phyloP scores from a whole-genome alignment of 2,797 vertebrate genomes.

The Amblyopsis hoosieri region DNA sequence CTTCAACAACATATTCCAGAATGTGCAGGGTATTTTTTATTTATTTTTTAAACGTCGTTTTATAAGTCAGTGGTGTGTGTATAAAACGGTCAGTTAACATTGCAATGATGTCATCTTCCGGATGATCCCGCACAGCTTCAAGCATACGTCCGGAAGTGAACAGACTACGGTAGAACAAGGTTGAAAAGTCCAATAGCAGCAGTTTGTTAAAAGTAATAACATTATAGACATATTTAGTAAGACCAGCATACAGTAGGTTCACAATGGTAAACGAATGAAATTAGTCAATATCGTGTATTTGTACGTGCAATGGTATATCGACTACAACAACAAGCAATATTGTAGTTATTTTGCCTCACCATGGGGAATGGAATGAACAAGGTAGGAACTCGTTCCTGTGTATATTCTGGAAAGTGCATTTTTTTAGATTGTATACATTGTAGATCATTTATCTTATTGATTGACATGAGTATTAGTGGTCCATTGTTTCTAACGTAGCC shows the following conservation, averaged over 20 bases:
- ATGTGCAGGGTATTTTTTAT: no score
- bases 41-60: no score
- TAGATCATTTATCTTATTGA: no score
- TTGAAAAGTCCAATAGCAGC: constrained; percentile 1
- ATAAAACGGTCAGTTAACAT: background rate
- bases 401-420: no score
- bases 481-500: no score
- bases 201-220: background rate
- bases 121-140: constrained; percentile 44
- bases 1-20: background rate
- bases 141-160: constrained; percentile 68
- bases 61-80: no score
- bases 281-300: background rate
- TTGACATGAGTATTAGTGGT: no score
- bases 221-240: constrained; percentile 2
- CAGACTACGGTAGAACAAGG: constrained; percentile 26
- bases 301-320: constrained; percentile 23
- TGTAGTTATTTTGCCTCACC: constrained; percentile 19
- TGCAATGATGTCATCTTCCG: constrained; percentile 62
- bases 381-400: constrained; percentile 65
- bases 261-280: background rate
- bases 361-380: constrained; percentile 94
- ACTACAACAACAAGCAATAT: no score
- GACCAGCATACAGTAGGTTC: background rate
- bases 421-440: no score